These are phyloP conservation scores for Aspidoscelis tigris DNA, from an alignment of 2,113 vertebrate genomes.

Conservation along the genomic window DNA sequence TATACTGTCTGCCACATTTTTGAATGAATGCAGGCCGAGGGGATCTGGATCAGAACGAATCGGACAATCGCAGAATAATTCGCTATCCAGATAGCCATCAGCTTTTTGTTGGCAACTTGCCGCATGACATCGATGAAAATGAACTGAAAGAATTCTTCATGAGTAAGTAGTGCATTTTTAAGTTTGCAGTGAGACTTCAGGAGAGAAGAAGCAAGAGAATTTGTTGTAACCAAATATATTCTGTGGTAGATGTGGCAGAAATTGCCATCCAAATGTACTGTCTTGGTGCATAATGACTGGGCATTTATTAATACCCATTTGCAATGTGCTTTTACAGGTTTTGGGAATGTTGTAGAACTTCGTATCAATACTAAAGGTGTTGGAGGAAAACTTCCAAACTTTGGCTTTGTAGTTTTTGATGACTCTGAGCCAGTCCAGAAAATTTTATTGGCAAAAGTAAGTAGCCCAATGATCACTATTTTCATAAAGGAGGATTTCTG, in stretches of 20 bases:
- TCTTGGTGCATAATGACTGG: neutral
- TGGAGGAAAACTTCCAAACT: conserved; percentile 96
- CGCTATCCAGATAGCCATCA: conserved; percentile 96
- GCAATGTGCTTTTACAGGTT: conserved; percentile 77
- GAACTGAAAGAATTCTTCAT: conserved; percentile 97
- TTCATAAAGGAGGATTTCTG: neutral
- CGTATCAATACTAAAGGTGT: conserved; percentile 98
- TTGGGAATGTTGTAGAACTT: conserved; percentile 95
- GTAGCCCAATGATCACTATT: conserved; percentile 50
- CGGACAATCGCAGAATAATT: conserved; percentile 87
- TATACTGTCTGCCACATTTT: conserved; percentile 16
- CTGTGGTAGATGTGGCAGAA: neutral
- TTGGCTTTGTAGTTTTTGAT: conserved; percentile 98
- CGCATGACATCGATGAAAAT: conserved; percentile 92
- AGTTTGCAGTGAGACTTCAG: neutral
- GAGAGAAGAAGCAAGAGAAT: no score
- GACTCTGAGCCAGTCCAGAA: conserved; percentile 95
- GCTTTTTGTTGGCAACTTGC: conserved; percentile 95
- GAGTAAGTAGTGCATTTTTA: conserved; percentile 79
- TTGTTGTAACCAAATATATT: neutral
- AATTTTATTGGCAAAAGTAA: conserved; percentile 97
- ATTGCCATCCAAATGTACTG: neutral
- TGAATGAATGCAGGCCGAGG: conserved; percentile 76
- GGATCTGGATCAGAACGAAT: conserved; percentile 86
- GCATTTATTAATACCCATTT: neutral